These are phyloP conservation scores for Centroberyx gerrardi DNA, from an alignment of 2,797 vertebrate genomes.

Conservation along the genomic window DNA sequence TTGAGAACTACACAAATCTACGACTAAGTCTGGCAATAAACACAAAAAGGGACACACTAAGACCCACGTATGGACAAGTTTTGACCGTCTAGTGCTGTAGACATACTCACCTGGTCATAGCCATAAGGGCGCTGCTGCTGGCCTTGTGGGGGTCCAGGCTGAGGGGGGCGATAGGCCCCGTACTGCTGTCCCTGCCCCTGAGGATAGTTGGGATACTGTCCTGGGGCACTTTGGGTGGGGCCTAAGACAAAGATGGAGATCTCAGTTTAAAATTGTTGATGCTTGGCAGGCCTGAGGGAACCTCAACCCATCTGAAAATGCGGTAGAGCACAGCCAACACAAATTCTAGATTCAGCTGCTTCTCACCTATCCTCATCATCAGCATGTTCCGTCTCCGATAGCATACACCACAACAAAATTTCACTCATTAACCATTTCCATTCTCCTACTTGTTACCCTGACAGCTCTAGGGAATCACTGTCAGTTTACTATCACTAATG, in stretches of 20 bases:
- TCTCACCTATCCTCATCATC: not conserved
- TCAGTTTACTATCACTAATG: constrained; percentile 55
- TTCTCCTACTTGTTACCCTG: constrained; percentile 48
- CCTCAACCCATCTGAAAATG: not conserved
- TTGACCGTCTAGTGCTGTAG: constrained; percentile 39
- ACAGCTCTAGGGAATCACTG: constrained; percentile 54
- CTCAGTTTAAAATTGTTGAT: not conserved
- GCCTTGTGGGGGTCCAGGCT: constrained; percentile 95
- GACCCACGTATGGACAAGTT: constrained; percentile 26
- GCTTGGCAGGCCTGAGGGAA: not conserved
- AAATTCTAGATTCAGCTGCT: not conserved
- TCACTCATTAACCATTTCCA: constrained; percentile 47
- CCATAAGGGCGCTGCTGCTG: constrained; percentile 98
- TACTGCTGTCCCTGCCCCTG: constrained; percentile 99
- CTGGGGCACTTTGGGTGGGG: constrained; percentile 93
- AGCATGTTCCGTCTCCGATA: not conserved
- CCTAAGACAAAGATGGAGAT: constrained; percentile 76
- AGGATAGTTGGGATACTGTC: constrained; percentile 97
- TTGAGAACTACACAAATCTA: constrained; percentile 45
- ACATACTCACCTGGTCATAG: constrained; percentile 95
- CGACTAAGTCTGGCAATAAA: constrained; percentile 46
- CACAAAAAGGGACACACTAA: constrained; percentile 50
- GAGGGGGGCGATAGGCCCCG: constrained; percentile 93
- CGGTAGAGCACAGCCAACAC: not conserved
- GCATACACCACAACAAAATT: constrained; percentile 14